Evolutionary conservation across 1,140 invertebrate genomes (phyloP), one percentile per base, ranked within the genome.

Genomic region (Anoplolepis gracilipes): DNA sequence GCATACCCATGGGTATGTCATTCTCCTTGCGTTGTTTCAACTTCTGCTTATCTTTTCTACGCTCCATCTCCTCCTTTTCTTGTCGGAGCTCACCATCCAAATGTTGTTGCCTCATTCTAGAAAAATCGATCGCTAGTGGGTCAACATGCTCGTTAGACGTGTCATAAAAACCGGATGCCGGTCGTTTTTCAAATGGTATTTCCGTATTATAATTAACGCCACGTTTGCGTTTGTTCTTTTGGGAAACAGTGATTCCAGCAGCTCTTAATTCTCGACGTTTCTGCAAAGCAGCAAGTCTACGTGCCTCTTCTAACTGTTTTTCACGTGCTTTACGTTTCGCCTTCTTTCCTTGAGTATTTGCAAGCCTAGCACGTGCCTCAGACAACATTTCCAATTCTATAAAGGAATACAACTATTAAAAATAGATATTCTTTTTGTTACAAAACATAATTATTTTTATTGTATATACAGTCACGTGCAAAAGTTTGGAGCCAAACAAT

Each of bases 321-420:
- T 99, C 99, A 75, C 99, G 96, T 0, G 99, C 99, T 95, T 99
- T 99, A 42, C 99, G 96, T 93, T 99, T 99, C 0, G 99, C 99
- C 93, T 99, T 99, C 94, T 99, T 99, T 39, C 99, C 99, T 93
- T 99, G 99, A 2, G 99, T 99, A 94, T 99, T 99, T 1, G 99
- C 99, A 30, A 99, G 95, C 92, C 99, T 97, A 64, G 99, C 99
- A 91, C 99, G 96, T 3, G 99, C 99, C 95, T 99, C 99, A 0
- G 99, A 99, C 57, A 99, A 95, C 99, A 99, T 99, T 95, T 99
- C 99, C 92, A 99, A 94, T 95, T 99, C 98, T 98, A 90, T 19
- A 2, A 46, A 61, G 1, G 2, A 61, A 61, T 36, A 30, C 1
- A 39, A 55, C 11, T 22, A 30, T 57, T 55, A 64, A 2, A 22